These are phyloP conservation scores for Venustoraphidia nigricollis DNA, from an alignment of 2,888 invertebrate species.

Conservation along the genomic window DNA sequence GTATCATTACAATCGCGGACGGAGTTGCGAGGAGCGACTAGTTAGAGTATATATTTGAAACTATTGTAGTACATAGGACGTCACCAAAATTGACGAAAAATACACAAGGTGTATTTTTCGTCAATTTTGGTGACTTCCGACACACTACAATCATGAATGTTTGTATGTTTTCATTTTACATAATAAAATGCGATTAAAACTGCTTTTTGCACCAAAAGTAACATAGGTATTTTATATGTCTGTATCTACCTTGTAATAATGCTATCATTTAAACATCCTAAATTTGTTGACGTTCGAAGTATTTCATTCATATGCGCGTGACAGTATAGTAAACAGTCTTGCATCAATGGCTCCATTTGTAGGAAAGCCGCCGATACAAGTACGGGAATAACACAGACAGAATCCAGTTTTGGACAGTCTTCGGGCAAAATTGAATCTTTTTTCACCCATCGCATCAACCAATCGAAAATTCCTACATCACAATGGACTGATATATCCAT, in stretches of 20 bases:
- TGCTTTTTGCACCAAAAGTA: not conserved
- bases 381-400: constrained; percentile 79
- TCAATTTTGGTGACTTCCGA: too few species aligned
- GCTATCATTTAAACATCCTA: constrained; percentile 76
- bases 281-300: constrained; percentile 68
- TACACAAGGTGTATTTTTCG: too few species aligned
- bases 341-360: constrained; percentile 81
- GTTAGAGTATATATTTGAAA: too few species aligned
- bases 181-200: too few species aligned
- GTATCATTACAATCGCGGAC: too few species aligned
- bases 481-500: constrained; percentile 97
- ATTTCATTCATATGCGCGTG: constrained; percentile 78
- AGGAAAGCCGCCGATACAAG: constrained; percentile 89
- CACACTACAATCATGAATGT: too few species aligned
- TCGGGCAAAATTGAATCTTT: constrained; percentile 43
- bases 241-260: constrained; percentile 37
- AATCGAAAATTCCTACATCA: constrained; percentile 89
- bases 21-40: too few species aligned
- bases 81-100: too few species aligned
- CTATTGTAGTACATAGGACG: too few species aligned
- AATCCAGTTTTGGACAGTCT: constrained; percentile 56
- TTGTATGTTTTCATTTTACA: not conserved
- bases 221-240: not conserved
- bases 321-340: constrained; percentile 75
- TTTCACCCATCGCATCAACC: constrained; percentile 95